These are phyloP conservation scores for Trichomalopsis sarcophagae DNA, from an alignment of 1,140 invertebrate species.

Conservation along the genomic window DNA sequence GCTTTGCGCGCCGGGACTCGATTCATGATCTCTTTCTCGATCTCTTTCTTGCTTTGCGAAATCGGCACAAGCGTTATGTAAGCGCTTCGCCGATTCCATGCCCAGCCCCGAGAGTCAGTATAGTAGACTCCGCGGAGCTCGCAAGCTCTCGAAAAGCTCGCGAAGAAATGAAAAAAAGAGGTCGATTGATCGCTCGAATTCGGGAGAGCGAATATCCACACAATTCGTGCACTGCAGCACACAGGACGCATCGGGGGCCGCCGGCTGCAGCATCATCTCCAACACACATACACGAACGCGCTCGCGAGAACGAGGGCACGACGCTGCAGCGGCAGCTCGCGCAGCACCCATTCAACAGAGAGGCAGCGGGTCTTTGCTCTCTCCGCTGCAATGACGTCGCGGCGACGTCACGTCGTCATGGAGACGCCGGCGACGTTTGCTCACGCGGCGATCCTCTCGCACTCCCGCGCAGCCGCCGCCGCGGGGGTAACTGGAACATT, in stretches of 20 bases:
- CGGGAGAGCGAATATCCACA: background rate
- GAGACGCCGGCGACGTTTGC: slow-evolving; percentile 50
- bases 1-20: background rate
- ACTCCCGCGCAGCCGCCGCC: slow-evolving; percentile 37
- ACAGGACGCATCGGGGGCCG: background rate
- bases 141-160: background rate
- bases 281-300: background rate
- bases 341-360: slow-evolving; percentile 17
- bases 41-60: no score
- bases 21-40: no score
- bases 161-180: background rate
- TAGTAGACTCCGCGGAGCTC: no score
- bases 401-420: slow-evolving; percentile 62
- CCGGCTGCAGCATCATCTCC: background rate
- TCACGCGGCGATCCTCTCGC: background rate
- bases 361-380: slow-evolving; percentile 8
- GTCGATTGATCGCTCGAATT: slow-evolving; percentile 6
- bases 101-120: no score
- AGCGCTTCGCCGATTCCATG: no score
- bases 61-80: no score
- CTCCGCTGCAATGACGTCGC: slow-evolving; percentile 57
- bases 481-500: slow-evolving; percentile 59
- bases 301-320: background rate
- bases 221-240: background rate
- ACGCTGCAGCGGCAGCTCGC: background rate